Evolutionary conservation across 2,797 vertebrate genomes (phyloP).

Genomic region (Gouania willdenowi): DNA sequence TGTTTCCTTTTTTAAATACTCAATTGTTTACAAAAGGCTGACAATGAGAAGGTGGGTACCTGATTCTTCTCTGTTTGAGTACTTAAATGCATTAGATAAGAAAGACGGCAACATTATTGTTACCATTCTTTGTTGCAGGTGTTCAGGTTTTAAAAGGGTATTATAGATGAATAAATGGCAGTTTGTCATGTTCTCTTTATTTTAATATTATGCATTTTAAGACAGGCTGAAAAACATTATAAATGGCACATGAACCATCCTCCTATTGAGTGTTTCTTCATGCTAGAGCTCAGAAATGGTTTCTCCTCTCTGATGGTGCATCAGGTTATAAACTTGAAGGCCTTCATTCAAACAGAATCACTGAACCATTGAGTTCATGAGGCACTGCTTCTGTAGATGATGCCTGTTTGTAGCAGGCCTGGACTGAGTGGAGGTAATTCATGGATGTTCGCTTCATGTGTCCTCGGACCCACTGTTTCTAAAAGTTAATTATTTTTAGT

Average conservation of each 20-base stretch:
- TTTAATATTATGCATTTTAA: slow-evolving; percentile 11
- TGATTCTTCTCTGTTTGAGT: slow-evolving; percentile 4
- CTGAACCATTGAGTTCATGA: slow-evolving; percentile 46
- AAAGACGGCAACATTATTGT: slow-evolving; percentile 38
- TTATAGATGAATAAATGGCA: too few relatives aligned
- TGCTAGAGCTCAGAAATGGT: slow-evolving; percentile 6
- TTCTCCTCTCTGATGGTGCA: slow-evolving; percentile 17
- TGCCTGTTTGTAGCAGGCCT: too few relatives aligned
- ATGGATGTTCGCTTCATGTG: too few relatives aligned
- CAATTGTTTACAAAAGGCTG: slow-evolving; percentile 29
- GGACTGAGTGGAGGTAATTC: too few relatives aligned
- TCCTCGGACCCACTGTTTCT: too few relatives aligned
- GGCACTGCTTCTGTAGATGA: slow-evolving; percentile 25
- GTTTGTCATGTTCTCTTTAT: slow-evolving; percentile 22
- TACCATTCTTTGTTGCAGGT: too few relatives aligned
- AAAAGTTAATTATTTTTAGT: too few relatives aligned
- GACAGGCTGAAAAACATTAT: slow-evolving; percentile 1
- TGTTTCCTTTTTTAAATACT: slow-evolving; percentile 10
- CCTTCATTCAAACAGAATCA: slow-evolving; percentile 30
- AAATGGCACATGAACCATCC: background rate
- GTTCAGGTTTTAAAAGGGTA: too few relatives aligned
- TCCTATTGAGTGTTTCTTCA: slow-evolving; percentile 27
- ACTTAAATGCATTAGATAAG: slow-evolving; percentile 35
- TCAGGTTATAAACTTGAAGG: slow-evolving; percentile 3
- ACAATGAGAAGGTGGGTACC: slow-evolving; percentile 51